phyloP scores from a whole-genome alignment of 2,113 vertebrate genomes.

The Elachura formosa region DNA sequence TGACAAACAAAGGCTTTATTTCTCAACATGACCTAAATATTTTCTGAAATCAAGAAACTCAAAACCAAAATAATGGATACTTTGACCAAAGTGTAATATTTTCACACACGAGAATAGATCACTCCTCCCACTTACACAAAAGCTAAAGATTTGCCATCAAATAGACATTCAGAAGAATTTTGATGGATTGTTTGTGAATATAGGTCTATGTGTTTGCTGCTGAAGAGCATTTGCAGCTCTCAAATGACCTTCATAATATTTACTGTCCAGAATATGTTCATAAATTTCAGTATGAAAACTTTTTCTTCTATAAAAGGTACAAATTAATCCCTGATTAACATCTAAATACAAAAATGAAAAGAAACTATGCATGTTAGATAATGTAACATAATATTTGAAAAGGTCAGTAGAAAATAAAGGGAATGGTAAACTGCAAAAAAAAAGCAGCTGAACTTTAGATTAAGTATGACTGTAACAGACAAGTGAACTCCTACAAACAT shows the following conservation, averaged over 20 bases:
- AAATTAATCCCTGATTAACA: not conserved
- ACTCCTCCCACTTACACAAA: not conserved
- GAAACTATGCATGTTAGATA: not conserved
- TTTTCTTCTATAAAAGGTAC: not conserved
- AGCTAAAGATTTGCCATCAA: not conserved
- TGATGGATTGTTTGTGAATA: not conserved
- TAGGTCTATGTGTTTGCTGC: not conserved
- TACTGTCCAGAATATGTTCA: not conserved
- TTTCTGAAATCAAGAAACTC: not conserved
- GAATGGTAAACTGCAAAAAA: not conserved
- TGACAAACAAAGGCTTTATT: not conserved
- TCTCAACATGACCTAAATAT: not conserved
- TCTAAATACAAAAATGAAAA: not conserved
- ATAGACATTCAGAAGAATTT: not conserved
- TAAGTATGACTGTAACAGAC: not conserved
- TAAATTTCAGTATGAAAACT: not conserved
- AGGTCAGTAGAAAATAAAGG: not conserved
- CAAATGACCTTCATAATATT: not conserved
- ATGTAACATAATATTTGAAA: not conserved
- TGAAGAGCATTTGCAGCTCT: not conserved
- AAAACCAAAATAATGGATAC: not conserved
- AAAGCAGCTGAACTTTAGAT: not conserved
- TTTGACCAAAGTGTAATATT: not conserved
- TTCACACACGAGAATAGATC: accelerated
- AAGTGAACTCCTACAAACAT: not conserved